Base-by-base conservation (phyloP, 1,140 invertebrate genomes). In the Linepithema humile region DNA sequence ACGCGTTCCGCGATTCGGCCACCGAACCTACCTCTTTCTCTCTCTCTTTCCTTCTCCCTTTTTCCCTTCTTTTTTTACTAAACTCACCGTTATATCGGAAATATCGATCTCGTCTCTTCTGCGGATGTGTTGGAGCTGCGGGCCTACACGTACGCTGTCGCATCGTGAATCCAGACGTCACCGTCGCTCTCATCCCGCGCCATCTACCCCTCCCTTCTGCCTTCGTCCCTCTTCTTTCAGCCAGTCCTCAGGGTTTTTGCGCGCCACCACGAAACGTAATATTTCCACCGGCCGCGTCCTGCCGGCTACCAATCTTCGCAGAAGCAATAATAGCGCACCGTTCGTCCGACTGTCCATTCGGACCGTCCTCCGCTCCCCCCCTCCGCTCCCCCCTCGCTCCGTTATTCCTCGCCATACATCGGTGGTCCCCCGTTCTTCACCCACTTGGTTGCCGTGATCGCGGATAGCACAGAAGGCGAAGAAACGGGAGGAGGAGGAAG, bases 291-390 rank as follows among this genome's bases (percentile, higher is more conserved):
- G 87, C 88, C 88, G 80, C 73, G 89, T 93, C 89, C 91, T 89
- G 83, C 86, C 83, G 89, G 90, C 91, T 89, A 93, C 92, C 92
- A 93, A 93, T 94, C 92, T 93, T 93, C 90, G 85, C 92, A 90
- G 90, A 93, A 93, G 92, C 93, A 93, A 93, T 93, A 93, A 93
- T 93, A 91, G 91, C 90, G 85, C 87, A 89, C 90, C 91, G 90
- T 91, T 89, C 92, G 90, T 92, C 88, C 91, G 92, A 91, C 91
- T 93, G 92, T 93, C 91, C 91, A 89, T 92, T 91, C 89, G 85
- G 85, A 83, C 87, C 83, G 50, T 20, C 53, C 50, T 40, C 55
- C 26, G 40, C 12, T 75, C 70, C 85, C 78, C 84, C 62, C 85
- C 86, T 89, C 86, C 86, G 75, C n/a, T 86, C 85, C 82, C 85